These are phyloP conservation scores for Paragorgia papillata DNA, from an alignment of 92 coral and sea anemone genomes.

Conservation along the genomic window DNA sequence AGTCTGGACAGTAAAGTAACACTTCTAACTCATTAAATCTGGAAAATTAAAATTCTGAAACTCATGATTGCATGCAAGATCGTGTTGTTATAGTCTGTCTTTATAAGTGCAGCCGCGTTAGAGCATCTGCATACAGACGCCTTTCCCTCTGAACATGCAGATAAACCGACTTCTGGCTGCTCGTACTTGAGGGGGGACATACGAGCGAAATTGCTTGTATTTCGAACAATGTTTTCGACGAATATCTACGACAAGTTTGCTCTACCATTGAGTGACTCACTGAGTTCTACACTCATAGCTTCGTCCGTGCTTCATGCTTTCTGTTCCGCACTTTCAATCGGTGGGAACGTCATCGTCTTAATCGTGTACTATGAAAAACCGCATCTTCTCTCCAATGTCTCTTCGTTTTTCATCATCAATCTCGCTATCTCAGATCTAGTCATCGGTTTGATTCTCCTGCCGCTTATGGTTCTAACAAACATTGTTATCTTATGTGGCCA, in stretches of 20 bases:
- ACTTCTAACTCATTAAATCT: too few relatives aligned
- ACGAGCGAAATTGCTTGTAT: too few relatives aligned
- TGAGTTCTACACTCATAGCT: not conserved
- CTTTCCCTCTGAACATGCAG: too few relatives aligned
- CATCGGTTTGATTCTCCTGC: not conserved
- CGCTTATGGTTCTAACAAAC: slow-evolving; percentile 12
- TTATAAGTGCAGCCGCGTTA: too few relatives aligned
- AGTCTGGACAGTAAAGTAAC: too few relatives aligned
- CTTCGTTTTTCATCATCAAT: not conserved
- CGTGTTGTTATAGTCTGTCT: too few relatives aligned
- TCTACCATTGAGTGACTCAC: not conserved
- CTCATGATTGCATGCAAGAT: too few relatives aligned
- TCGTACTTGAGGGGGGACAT: too few relatives aligned
- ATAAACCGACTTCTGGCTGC: too few relatives aligned
- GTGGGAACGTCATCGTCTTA: slow-evolving; percentile 14
- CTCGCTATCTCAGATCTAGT: slow-evolving; percentile 13
- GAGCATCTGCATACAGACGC: too few relatives aligned
- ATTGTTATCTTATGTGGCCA: not conserved
- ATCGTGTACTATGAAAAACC: not conserved
- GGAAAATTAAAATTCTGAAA: too few relatives aligned
- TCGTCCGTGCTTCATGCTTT: not conserved
- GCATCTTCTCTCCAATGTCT: not conserved
- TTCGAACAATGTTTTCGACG: slow-evolving; percentile 13
- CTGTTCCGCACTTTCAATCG: not conserved
- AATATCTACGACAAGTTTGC: slow-evolving; percentile 17